A percentile compares a stretch with the other conserved stretches of the same genome.
These are phyloP conservation scores for Lasioglossum oenotherae DNA, from an alignment of 2,888 invertebrate species.

Conservation along the genomic window DNA sequence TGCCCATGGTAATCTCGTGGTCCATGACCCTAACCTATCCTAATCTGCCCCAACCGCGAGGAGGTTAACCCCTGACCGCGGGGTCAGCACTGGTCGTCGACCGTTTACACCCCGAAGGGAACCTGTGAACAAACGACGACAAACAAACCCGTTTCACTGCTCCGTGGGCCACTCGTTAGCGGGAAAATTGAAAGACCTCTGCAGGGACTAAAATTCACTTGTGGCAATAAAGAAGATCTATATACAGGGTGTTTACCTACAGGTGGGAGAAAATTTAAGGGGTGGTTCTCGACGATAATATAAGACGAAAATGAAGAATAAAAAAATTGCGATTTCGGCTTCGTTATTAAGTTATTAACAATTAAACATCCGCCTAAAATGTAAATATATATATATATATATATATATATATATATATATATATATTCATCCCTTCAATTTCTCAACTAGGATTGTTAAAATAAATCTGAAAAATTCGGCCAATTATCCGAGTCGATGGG, in stretches of 20 bases:
- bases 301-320: too few relatives aligned
- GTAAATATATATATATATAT: too few relatives aligned
- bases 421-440: neutral
- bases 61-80: conserved; percentile 62
- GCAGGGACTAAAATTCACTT: neutral
- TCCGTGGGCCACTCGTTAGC: neutral
- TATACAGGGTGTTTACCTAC: too few relatives aligned
- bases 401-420: too few relatives aligned
- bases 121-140: conserved; percentile 40
- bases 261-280: too few relatives aligned
- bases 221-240: neutral
- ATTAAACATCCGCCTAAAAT: too few relatives aligned
- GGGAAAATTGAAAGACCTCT: neutral
- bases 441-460: neutral
- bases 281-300: too few relatives aligned
- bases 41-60: conserved; percentile 59
- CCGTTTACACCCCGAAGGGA: conserved; percentile 53
- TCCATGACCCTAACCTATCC: conserved; percentile 60
- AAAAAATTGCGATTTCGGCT: too few relatives aligned
- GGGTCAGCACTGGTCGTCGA: conserved; percentile 54
- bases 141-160: conserved; percentile 50
- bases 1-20: conserved; percentile 41
- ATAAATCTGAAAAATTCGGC: too few relatives aligned
- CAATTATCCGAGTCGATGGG: neutral
- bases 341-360: too few relatives aligned